Base-by-base conservation (phyloP, 1,140 invertebrate species). In the Brachionus paranguensis region DNA sequence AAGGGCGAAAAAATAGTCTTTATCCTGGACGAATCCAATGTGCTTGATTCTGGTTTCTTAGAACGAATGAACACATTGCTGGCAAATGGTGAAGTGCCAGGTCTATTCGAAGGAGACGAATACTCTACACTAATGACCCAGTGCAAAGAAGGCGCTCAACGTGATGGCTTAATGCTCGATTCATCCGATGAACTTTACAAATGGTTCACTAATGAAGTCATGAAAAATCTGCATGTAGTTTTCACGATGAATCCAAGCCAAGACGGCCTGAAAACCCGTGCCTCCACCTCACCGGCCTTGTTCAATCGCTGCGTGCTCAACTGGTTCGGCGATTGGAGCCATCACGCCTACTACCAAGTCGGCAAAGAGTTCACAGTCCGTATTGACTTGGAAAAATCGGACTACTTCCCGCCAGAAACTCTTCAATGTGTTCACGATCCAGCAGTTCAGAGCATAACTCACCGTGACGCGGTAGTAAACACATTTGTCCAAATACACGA, bases 291-390 rank as follows among this genome's bases (percentile, higher is more conserved):
- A 2, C 98, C 98, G 78, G 98, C 98, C 27, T 91, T 99, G 20
- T 99, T 99, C 91, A 99, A 99, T 91, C 93, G 97, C 88, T 99
- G 98, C 90, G 98, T 99, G 1, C 92, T 99, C 50, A 99, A 99
- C 89, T 99, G 98, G 98, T 99, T 99, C 89, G 98, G 98, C 1
- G 98, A 99, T 90, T 99, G 98, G 98, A 97, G 96, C 11, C 95
- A 98, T 88, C 94, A 95, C 12, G 96, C 97, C 1, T 90, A 99
- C 7, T 99, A 95, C 92, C 96, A 98, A 91, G 94, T 95, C 84
- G 90, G 91, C 60, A 86, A 88, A 78, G 91, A 92, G 86, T 91
- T 92, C 84, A 92, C 92, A 55, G 88, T 86, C 84, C 91, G 90
- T 86, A 87, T 92, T 55, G 92, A 92, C 29, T 43, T 84, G 12